Conservation (phyloP, 2,888 invertebrate genomes). For the Trichopoda pennipes region DNA sequence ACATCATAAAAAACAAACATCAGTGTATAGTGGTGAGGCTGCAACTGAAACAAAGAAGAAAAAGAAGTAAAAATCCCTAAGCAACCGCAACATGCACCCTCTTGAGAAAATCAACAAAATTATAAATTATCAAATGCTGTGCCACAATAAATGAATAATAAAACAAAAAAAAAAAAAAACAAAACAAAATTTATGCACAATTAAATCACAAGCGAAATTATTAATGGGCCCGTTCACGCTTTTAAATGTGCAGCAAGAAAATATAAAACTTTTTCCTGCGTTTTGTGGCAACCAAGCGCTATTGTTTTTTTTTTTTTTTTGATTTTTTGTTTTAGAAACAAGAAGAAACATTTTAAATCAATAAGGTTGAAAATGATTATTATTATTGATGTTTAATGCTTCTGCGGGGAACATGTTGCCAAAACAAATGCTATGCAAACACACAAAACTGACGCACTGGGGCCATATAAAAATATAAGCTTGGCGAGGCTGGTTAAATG, state of each 20-base stretch:
- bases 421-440: constrained; percentile 58
- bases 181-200: constrained; percentile 81
- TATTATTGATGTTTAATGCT: constrained; percentile 69
- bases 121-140: constrained; percentile 78
- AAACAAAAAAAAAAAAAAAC: constrained; percentile 30
- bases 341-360: constrained; percentile 77
- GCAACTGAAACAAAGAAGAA: constrained; percentile 57
- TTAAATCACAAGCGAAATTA: constrained; percentile 81
- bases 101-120: constrained; percentile 80
- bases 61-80: constrained; percentile 58
- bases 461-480: too few species aligned
- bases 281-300: constrained; percentile 18
- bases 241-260: constrained; percentile 73
- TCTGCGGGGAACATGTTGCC: constrained; percentile 62
- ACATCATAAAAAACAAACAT: constrained; percentile 64
- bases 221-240: constrained; percentile 82
- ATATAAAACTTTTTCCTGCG: constrained; percentile 38
- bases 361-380: constrained; percentile 67
- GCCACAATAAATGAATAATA: constrained; percentile 45
- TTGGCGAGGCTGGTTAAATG: constrained; percentile 57
- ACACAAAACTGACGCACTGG: constrained; percentile 37
- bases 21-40: constrained; percentile 43
- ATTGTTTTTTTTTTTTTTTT: constrained; percentile 7
- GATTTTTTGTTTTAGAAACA: background rate
- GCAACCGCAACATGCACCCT: constrained; percentile 65